Evolutionary conservation across 2,888 invertebrate genomes (phyloP).

Genomic region (Cataglyphis albicans): DNA sequence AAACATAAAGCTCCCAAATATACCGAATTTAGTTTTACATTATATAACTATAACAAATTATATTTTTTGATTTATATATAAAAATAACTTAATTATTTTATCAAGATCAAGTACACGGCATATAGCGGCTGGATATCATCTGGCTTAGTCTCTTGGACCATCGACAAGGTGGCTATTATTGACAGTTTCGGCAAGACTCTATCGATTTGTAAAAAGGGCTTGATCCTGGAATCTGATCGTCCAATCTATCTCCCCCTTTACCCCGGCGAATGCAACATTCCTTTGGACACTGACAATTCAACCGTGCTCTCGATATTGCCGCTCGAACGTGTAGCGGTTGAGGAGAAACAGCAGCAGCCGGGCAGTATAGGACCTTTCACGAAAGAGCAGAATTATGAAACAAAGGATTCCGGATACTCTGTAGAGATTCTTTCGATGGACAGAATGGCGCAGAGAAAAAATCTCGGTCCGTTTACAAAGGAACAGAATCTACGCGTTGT

Average conservation of each 20-base stretch:
- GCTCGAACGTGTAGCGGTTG: slow-evolving; percentile 62
- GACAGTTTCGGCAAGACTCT: slow-evolving; percentile 95
- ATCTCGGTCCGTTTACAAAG: slow-evolving; percentile 82
- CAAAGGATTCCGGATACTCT: slow-evolving; percentile 63
- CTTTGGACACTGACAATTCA: slow-evolving; percentile 85
- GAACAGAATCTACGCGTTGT: slow-evolving; percentile 77
- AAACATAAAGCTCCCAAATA: not conserved
- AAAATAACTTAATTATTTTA: not conserved
- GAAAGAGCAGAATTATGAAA: slow-evolving; percentile 82
- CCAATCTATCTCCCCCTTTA: slow-evolving; percentile 91
- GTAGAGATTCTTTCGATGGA: slow-evolving; percentile 67
- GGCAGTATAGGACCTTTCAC: slow-evolving; percentile 81
- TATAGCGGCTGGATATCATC: slow-evolving; percentile 97
- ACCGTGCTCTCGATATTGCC: slow-evolving; percentile 48
- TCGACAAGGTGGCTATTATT: slow-evolving; percentile 93
- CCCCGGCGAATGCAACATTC: slow-evolving; percentile 92
- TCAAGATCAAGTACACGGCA: slow-evolving; percentile 92
- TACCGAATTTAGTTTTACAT: not conserved
- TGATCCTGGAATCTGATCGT: slow-evolving; percentile 91
- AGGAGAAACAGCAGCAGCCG: slow-evolving; percentile 66
- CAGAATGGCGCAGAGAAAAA: slow-evolving; percentile 67
- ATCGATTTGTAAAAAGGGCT: slow-evolving; percentile 92
- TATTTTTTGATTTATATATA: not conserved
- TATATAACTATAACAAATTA: not conserved
- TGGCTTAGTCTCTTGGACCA: slow-evolving; percentile 92